Percentiles rank a stretch among this genome's conserved stretches.
Evolutionary conservation across 2,888 invertebrate genomes (phyloP).

Genomic region (Leptinotarsa tumamoca): DNA sequence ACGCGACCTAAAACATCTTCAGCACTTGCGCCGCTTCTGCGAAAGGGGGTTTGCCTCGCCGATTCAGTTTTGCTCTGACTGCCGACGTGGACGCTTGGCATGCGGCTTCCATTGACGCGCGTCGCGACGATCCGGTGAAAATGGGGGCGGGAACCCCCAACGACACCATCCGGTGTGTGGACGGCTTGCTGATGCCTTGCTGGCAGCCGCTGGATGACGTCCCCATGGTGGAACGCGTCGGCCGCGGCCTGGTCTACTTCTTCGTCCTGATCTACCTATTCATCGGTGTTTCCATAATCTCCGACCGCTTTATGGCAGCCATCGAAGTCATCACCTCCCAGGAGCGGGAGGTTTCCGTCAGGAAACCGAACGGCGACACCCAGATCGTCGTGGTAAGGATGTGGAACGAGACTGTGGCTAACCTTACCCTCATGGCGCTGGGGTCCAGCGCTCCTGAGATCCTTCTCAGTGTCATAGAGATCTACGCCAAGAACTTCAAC

Average conservation of each 20-base stretch:
- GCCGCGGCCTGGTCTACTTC: constrained; percentile 93
- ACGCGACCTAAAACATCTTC: constrained; percentile 17
- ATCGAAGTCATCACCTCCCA: constrained; percentile 97
- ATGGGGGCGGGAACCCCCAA: constrained; percentile 30
- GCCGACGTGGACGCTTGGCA: constrained; percentile 4
- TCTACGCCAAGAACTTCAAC: constrained; percentile 93
- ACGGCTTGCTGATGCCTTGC: constrained; percentile 88
- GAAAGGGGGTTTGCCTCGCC: constrained; percentile 52
- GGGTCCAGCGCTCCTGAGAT: constrained; percentile 99
- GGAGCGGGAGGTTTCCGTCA: constrained; percentile 93
- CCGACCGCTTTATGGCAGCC: constrained; percentile 99
- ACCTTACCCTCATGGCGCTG: constrained; percentile 97
- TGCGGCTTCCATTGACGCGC: constrained; percentile 8
- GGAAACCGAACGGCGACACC: constrained; percentile 87
- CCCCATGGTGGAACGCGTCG: constrained; percentile 79
- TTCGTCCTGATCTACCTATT: constrained; percentile 91
- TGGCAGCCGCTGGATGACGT: constrained; percentile 90
- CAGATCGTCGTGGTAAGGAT: constrained; percentile 93
- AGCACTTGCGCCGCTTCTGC: constrained; percentile 53
- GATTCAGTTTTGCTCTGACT: constrained; percentile 21
- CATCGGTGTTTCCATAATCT: constrained; percentile 98
- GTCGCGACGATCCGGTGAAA: constrained; percentile 12
- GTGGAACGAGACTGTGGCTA: constrained; percentile 99
- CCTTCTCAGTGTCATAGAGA: constrained; percentile 96
- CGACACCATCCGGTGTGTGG: constrained; percentile 72